These are phyloP conservation scores for Poeciliopsis gracilis DNA, from an alignment of 2,797 vertebrate genomes.

Conservation along the genomic window DNA sequence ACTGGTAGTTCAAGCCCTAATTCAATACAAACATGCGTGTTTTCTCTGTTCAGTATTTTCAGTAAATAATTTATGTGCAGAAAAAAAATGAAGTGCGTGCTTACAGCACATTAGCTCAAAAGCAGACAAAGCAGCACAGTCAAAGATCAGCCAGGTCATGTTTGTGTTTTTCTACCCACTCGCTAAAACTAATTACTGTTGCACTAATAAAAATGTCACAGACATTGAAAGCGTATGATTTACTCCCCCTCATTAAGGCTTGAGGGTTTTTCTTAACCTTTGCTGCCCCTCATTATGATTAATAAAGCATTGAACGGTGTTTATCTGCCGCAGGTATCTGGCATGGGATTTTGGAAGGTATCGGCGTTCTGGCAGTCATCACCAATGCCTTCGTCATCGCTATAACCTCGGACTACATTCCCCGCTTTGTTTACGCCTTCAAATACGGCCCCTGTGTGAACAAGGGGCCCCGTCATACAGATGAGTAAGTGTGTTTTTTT, in stretches of 20 bases:
- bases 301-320: not conserved
- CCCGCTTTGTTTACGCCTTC: constrained; percentile 97
- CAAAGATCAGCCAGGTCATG: not conserved
- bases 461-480: constrained; percentile 86
- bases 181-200: not conserved
- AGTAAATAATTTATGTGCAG: not conserved
- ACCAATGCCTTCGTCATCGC: constrained; percentile 99
- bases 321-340: constrained; percentile 87
- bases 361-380: constrained; percentile 97
- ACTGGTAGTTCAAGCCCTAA: not conserved
- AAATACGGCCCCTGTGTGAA: constrained; percentile 96
- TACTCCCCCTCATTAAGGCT: not conserved
- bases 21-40: not conserved
- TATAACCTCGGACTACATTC: constrained; percentile 99
- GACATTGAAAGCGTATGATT: not conserved
- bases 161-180: constrained; percentile 1
- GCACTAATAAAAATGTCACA: not conserved
- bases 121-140: not conserved
- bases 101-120: not conserved
- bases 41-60: not conserved
- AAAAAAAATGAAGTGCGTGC: not conserved
- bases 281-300: not conserved
- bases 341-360: constrained; percentile 98
- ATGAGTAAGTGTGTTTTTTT: constrained; percentile 61
- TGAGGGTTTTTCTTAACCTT: constrained; percentile 1